Base-by-base conservation (phyloP, 2,888 invertebrate genomes). In the Axea sp. region DNA sequence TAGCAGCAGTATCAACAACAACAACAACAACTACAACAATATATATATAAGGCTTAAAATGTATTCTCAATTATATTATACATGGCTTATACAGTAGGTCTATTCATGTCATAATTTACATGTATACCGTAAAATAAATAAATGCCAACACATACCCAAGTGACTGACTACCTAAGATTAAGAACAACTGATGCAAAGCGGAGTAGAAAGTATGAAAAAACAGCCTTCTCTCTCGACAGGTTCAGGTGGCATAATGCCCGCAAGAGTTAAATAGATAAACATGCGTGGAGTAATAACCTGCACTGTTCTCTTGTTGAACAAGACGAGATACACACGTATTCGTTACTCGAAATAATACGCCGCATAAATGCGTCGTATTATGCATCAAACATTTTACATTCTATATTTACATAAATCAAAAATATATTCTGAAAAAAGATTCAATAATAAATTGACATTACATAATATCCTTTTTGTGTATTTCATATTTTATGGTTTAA, bases 181-280 rank as follows among this genome's bases (percentile, higher is more conserved):
- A 37, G 55, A 64, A 35, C 43, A 49, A 45, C 64, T 67, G 67
- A 75, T 77, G 78, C 75, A 76, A 80, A 77, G 77, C 76, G 78
- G 78, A 77, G 77, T 82, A 82, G 83, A 81, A 81, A 79, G 78
- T 82, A 83, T 83, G 84, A 84, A 83, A 85, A 85, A 85, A 84
- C 86, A 83, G 84, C 86, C 85, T 85, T 86, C 85, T 84, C 86
- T 84, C 83, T 82, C 84, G 80, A 81, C 82, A 80, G 83, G 81
- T 81, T 84, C 83, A 82, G 80, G 78, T 76, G 82, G 81, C 81
- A 76, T 76, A 82, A 68, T 65, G 71, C 68, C 59, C 83, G 81
- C 79, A 80, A 78, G 81, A 85, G 83, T 84, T 84, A 84, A 85
- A 80, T 82, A 82, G 83, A 83, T 84, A 86, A 85, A 85, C 83